Base-by-base conservation (phyloP, 2,888 invertebrate genomes). In the Standfussiana lucernea region DNA sequence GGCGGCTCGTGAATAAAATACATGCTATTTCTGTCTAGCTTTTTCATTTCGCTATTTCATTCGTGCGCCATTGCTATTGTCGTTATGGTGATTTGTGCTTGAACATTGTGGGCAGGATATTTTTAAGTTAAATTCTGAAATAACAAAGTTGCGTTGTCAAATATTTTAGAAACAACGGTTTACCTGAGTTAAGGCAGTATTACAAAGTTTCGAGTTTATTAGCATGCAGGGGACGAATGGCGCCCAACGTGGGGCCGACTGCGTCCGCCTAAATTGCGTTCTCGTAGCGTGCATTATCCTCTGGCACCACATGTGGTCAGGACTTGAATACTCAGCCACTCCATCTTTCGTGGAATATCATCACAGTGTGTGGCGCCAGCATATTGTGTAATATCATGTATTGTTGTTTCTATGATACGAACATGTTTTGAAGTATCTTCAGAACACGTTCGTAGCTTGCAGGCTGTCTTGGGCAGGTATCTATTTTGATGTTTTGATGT, bases 1-100 rank as follows among this genome's bases (percentile, higher is more conserved):
- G 93, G 93, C 93, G 92, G 94, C 93, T 94, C 91, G 90, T 95
- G 95, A 95, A 95, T 95, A 94, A 95, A 94, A 95, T 95, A 94
- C 91, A 93, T 87, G 90, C 91, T 92, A 93, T 94, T 94, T 92
- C 89, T 90, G 92, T 88, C 79, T 88, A 89, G 86, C 88, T 91
- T 92, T 93, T 93, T 92, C 89, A 90, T 89, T 89, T 81, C 74
- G 74, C 86, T 88, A 80, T 89, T 86, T 80, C 69, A 80, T 73
- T 86, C 71, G 83, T 85, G 83, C 76, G 79, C 82, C 86, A 88
- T 91, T 72, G 82, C 86, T 86, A 90, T 90, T 91, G 89, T 89
- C 87, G 80, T 87, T 82, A 83, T 80, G 76, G 69, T 82, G 83
- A 86, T 74, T 79, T 72, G 67, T 40, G 47, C 50, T 84, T 77